phyloP scores from a whole-genome alignment of 2,113 vertebrate genomes.

The Actenoides lindsayi region DNA sequence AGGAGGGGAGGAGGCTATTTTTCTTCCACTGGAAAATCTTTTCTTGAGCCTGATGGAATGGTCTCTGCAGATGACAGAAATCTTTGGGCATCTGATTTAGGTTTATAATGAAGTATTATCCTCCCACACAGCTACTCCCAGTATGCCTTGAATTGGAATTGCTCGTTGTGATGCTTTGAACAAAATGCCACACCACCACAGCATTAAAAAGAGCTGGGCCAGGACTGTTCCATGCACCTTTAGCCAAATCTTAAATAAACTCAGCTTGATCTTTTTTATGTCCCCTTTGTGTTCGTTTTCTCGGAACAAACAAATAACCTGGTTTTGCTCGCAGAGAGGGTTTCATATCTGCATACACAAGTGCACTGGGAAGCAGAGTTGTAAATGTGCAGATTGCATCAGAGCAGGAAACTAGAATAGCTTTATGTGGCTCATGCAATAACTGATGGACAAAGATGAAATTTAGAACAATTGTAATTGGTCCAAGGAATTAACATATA shows the following conservation, averaged over 20 bases:
- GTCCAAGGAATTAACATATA: neutral
- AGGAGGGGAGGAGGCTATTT: neutral
- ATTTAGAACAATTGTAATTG: neutral
- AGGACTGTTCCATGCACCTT: neutral
- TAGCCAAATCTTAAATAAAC: conserved; percentile 27
- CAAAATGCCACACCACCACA: neutral
- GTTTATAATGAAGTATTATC: conserved; percentile 36
- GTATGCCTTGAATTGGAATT: neutral
- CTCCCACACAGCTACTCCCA: conserved; percentile 10
- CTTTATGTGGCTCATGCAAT: neutral
- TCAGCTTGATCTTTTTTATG: conserved; percentile 11
- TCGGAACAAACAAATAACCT: neutral
- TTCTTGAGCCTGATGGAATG: neutral
- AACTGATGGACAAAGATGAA: neutral
- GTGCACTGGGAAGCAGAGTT: neutral
- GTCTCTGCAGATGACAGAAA: conserved; percentile 8
- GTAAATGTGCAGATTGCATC: neutral
- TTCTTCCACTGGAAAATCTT: conserved; percentile 21
- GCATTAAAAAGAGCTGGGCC: neutral
- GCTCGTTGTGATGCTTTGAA: neutral
- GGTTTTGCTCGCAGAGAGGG: neutral
- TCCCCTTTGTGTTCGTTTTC: neutral
- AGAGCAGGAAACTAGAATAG: neutral
- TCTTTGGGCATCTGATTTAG: conserved; percentile 31
- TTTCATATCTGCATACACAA: neutral